Conservation (phyloP, 2,113 vertebrate species). For the Pelecanoides urinatrix region DNA sequence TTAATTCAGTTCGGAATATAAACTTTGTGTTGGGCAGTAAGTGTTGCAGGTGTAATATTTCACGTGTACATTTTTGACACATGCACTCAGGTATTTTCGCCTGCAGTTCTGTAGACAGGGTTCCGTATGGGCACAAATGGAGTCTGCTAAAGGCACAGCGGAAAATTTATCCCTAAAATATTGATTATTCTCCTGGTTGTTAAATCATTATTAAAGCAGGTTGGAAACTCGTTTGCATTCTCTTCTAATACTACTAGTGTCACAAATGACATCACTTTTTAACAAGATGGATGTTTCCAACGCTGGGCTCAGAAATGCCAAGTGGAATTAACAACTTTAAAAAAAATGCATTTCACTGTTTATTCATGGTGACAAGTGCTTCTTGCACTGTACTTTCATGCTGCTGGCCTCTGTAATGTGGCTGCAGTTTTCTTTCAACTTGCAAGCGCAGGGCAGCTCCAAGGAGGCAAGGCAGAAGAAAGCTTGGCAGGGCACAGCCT, state of each 20-base stretch:
- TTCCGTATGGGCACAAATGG: background rate
- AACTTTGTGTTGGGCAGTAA: background rate
- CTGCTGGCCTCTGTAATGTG: background rate
- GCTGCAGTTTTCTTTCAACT: slow-evolving; percentile 17
- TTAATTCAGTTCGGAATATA: background rate
- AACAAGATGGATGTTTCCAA: slow-evolving; percentile 44
- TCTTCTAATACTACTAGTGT: slow-evolving; percentile 11
- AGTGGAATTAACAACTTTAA: slow-evolving; percentile 19
- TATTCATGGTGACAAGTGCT: slow-evolving; percentile 24
- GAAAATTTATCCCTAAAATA: slow-evolving; percentile 44
- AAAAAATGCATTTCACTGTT: slow-evolving; percentile 29
- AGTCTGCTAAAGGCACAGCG: background rate
- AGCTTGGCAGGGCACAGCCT: background rate
- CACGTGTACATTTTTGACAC: background rate
- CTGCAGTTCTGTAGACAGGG: background rate
- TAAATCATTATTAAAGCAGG: slow-evolving; percentile 60
- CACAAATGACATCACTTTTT: slow-evolving; percentile 43
- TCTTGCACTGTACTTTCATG: background rate
- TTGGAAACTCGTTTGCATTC: slow-evolving; percentile 18
- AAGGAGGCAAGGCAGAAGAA: background rate
- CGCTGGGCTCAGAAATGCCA: slow-evolving; percentile 16
- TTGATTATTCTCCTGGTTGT: slow-evolving; percentile 28
- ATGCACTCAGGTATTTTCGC: background rate
- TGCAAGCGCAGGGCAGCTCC: background rate
- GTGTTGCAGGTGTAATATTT: background rate